Conservation (phyloP, 2,888 invertebrate species). For the Idaea straminata region DNA sequence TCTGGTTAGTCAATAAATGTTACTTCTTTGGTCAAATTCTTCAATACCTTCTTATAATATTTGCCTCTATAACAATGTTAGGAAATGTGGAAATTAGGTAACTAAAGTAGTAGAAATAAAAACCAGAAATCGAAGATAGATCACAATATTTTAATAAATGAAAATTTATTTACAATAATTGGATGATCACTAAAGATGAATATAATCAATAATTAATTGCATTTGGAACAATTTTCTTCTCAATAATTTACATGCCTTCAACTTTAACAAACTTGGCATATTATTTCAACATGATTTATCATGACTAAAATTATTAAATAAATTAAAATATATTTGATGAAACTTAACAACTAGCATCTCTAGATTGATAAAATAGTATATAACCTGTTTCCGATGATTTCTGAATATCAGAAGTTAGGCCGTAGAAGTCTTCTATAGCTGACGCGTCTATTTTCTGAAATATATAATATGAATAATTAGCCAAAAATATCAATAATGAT, state of each 20-base stretch:
- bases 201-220: constrained; percentile 41
- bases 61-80: too few relatives aligned
- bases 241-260: constrained; percentile 71
- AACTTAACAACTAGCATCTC: constrained; percentile 85
- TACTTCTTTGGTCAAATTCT: too few relatives aligned
- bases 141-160: constrained; percentile 65
- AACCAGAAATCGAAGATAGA: constrained; percentile 36
- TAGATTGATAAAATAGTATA: constrained; percentile 98
- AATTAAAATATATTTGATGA: constrained; percentile 63
- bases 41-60: too few relatives aligned
- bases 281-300: constrained; percentile 61
- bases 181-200: constrained; percentile 49
- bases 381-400: constrained; percentile 99
- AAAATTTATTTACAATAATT: constrained; percentile 70
- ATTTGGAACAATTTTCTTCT: constrained; percentile 46
- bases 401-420: constrained; percentile 98
- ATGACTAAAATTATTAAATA: constrained; percentile 66
- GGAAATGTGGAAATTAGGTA: too few relatives aligned
- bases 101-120: background rate
- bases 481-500: background rate
- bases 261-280: constrained; percentile 76
- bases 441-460: constrained; percentile 99
- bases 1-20: too few relatives aligned
- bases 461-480: constrained; percentile 20
- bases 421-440: constrained; percentile 99